A percentile compares a stretch with the other conserved stretches of the same genome.
Evolutionary conservation across 2,888 invertebrate genomes (phyloP).

Genomic region (Pristionchus maxplancki): DNA sequence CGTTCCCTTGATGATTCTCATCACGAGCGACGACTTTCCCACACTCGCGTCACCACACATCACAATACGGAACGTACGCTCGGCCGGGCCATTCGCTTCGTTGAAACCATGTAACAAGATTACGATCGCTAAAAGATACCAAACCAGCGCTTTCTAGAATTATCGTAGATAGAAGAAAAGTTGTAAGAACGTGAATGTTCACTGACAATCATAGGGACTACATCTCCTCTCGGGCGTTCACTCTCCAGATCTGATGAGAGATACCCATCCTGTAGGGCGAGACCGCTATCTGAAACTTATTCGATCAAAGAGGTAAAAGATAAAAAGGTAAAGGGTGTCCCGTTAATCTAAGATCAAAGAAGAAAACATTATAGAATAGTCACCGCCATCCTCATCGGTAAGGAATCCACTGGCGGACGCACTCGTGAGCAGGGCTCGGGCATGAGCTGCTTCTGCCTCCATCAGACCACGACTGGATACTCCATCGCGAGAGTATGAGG

Average conservation of each 20-base stretch:
- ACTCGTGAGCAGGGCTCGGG: slow-evolving; percentile 8
- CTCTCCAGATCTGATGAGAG: slow-evolving; percentile 48
- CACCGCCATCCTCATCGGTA: slow-evolving; percentile 51
- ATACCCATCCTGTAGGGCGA: slow-evolving; percentile 49
- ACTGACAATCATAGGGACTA: slow-evolving; percentile 26
- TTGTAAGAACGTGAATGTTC: not conserved
- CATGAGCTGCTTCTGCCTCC: slow-evolving; percentile 42
- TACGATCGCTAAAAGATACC: not conserved
- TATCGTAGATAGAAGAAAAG: not conserved
- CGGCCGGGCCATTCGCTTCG: slow-evolving; percentile 77
- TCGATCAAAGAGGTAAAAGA: no score
- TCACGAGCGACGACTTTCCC: slow-evolving; percentile 83
- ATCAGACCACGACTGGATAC: not conserved
- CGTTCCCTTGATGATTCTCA: slow-evolving; percentile 82
- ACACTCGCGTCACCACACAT: slow-evolving; percentile 83
- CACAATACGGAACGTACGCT: slow-evolving; percentile 83
- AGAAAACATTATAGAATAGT: no score
- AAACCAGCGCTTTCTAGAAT: no score
- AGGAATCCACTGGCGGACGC: slow-evolving; percentile 45
- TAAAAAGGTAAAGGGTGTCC: no score
- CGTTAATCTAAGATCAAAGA: no score
- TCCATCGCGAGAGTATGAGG: slow-evolving; percentile 47
- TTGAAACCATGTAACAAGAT: slow-evolving; percentile 57
- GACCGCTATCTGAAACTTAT: slow-evolving; percentile 50
- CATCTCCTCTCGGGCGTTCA: slow-evolving; percentile 38